Evolutionary conservation across 2,113 vertebrate species (phyloP), one percentile per base, ranked within the genome.

Genomic region (Ammodramus savannarum): DNA sequence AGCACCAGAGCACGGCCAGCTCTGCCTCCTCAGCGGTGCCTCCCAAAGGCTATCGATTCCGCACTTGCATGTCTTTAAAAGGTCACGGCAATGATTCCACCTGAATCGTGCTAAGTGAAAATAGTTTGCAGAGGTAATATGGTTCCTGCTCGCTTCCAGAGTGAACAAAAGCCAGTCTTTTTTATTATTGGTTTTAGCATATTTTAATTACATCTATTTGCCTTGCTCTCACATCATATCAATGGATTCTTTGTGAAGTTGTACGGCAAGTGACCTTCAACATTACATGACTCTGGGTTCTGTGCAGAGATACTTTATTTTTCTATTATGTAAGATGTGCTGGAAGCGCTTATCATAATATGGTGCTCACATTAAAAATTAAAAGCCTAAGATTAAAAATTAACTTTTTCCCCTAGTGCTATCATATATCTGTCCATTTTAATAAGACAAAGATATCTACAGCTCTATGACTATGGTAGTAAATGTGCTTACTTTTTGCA

Each of bases 61-160:
- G 55, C 34, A 84, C 97, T 97, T 96, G 90, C 85, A 94, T 96
- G 46, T 97, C 98, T 98, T 97, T 96, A 97, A 98, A 98, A 98
- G 98, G 98, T 98, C 98, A 97, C 4, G 96, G 97, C 97, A 97
- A 97, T 98, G 97, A 98, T 98, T 98, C 97, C 77, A 66, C 97
- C 97, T 95, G 97, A 96, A 96, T 95, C 95, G 97, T 97, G 97
- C 97, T 97, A 98, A 98, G 97, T 97, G 98, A 97, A 98, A 98
- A 98, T 90, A 97, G 96, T 98, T 98, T 97, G 95, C 87, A 82
- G 96, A 98, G 97, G 97, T 97, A 97, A 98, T 97, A 89, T 5
- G 69, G 89, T 95, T 95, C 91, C 93, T 92, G 76, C 93, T 97
- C 72, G 27, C 90, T 95, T 93, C 90, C 63, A 75, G 85, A 82